Percentiles rank a stretch among this genome's conserved stretches.
Conservation (phyloP, 2,113 vertebrate genomes). For the Seriola aureovittata region DNA sequence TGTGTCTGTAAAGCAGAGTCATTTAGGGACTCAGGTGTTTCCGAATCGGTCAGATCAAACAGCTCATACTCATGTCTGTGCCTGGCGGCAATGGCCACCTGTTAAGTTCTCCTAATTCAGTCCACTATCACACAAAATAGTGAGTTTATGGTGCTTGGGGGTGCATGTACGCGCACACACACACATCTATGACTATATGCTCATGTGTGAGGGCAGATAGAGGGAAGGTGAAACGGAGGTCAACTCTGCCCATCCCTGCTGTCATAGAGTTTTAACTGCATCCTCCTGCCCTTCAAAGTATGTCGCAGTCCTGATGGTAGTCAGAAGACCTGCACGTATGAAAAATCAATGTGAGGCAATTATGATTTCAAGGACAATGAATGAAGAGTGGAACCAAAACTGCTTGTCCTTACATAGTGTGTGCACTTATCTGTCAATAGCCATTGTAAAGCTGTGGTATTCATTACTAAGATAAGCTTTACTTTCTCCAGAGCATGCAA, state of each 20-base stretch:
- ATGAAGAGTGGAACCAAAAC: constrained; percentile 72
- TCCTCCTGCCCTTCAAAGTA: constrained; percentile 69
- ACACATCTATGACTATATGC: constrained; percentile 31
- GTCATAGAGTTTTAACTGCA: constrained; percentile 61
- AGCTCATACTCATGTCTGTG: constrained; percentile 42
- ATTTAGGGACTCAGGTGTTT: constrained; percentile 61
- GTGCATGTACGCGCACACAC: background rate
- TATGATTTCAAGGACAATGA: constrained; percentile 81
- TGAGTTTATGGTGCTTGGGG: constrained; percentile 13
- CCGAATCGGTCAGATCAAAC: constrained; percentile 52
- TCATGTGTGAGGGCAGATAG: constrained; percentile 18
- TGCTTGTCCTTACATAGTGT: constrained; percentile 71
- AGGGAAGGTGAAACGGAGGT: constrained; percentile 61
- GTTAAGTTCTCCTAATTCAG: constrained; percentile 65
- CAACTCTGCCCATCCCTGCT: constrained; percentile 42
- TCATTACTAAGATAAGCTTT: constrained; percentile 82
- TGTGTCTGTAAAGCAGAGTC: constrained; percentile 44
- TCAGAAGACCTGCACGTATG: constrained; percentile 51
- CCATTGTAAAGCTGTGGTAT: constrained; percentile 75
- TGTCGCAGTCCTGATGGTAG: constrained; percentile 46
- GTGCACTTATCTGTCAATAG: constrained; percentile 77
- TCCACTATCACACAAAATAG: constrained; percentile 32
- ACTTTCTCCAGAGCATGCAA: constrained; percentile 68
- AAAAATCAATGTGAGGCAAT: constrained; percentile 82
- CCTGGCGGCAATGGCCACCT: constrained; percentile 52